phyloP scores from a whole-genome alignment of 2,797 vertebrate genomes.

The Lates japonicus region DNA sequence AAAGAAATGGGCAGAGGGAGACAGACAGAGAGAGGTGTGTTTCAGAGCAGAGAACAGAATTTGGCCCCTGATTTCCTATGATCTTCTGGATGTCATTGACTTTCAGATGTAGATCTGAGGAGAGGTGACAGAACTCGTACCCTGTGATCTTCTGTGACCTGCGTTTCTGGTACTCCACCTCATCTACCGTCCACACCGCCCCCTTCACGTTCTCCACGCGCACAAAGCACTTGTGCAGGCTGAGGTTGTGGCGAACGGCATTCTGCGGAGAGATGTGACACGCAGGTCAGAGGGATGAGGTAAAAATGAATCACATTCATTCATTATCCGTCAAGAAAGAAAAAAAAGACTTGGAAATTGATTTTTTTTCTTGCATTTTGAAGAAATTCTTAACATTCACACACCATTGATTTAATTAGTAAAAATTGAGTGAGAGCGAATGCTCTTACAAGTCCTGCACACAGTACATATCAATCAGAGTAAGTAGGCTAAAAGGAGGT shows the following conservation, averaged over 20 bases:
- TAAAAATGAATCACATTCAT: slow-evolving; percentile 62
- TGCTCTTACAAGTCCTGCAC: slow-evolving; percentile 84
- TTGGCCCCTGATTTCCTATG: background rate
- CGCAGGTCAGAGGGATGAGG: slow-evolving; percentile 65
- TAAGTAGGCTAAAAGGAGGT: slow-evolving; percentile 86
- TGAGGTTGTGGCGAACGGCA: slow-evolving; percentile 99
- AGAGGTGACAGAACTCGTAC: slow-evolving; percentile 79
- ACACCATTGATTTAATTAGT: slow-evolving; percentile 88
- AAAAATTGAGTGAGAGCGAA: slow-evolving; percentile 82
- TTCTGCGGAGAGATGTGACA: slow-evolving; percentile 89
- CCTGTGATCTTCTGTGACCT: slow-evolving; percentile 99
- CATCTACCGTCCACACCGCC: slow-evolving; percentile 98
- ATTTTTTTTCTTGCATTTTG: slow-evolving; percentile 70
- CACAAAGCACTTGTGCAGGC: slow-evolving; percentile 99
- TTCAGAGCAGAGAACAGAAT: background rate
- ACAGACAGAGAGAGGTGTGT: background rate
- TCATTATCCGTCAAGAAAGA: slow-evolving; percentile 62
- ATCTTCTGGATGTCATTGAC: slow-evolving; percentile 22
- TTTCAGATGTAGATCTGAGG: slow-evolving; percentile 23
- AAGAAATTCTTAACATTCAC: slow-evolving; percentile 83
- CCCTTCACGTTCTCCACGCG: slow-evolving; percentile 99
- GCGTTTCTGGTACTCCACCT: slow-evolving; percentile 99
- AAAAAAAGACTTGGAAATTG: slow-evolving; percentile 58
- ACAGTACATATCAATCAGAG: slow-evolving; percentile 87
- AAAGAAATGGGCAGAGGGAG: background rate